phyloP scores from a whole-genome alignment of 2,113 vertebrate genomes.

The pig (Sus scrofa) region T2T-Sscrofa CM000824.6:195735501-195736000 shows the following conservation, averaged over 20 bases:
- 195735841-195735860: neutral
- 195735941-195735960: neutral
- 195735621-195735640: conserved; percentile 22
- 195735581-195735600: conserved; percentile 78
- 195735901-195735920: neutral
- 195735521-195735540: conserved; percentile 52
- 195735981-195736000: neutral
- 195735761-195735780: conserved; percentile 68
- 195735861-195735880: neutral
- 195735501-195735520: neutral
- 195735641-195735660: conserved; percentile 72
- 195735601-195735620: conserved; percentile 55
- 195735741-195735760: conserved; percentile 71
- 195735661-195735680: conserved; percentile 72
- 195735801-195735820: conserved; percentile 38
- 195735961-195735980: neutral
- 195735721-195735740: conserved; percentile 75
- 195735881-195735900: conserved; percentile 7
- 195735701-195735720: conserved; percentile 76
- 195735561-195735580: conserved; percentile 74
- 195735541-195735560: conserved; percentile 51
- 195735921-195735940: neutral
- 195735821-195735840: conserved; percentile 61
- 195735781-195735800: conserved; percentile 40
- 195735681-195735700: conserved; percentile 77